Evolutionary conservation across 2,797 vertebrate species (phyloP).

Genomic region (Myotis planiceps): DNA sequence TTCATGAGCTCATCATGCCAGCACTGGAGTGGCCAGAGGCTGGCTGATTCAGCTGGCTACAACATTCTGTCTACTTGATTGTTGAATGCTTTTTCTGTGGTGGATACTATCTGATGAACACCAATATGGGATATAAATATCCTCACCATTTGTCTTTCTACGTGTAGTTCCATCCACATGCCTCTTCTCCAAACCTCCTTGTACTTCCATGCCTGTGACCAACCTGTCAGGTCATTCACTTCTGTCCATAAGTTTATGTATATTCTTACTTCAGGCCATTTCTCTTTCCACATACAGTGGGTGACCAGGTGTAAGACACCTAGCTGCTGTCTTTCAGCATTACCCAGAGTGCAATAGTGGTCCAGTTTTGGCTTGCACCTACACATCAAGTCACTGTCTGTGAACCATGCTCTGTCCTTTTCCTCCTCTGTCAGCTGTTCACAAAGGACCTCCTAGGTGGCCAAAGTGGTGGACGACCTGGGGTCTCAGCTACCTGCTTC

Average conservation of each 20-base stretch:
- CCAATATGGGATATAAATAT: background rate
- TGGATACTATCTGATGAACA: background rate
- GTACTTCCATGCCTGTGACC: background rate
- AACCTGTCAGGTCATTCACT: background rate
- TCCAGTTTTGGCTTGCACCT: background rate
- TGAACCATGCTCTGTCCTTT: background rate
- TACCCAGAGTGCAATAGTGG: background rate
- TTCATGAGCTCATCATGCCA: background rate
- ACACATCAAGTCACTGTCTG: background rate
- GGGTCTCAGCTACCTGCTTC: background rate
- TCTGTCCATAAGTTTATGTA: background rate
- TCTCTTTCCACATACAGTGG: background rate
- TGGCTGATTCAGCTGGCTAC: background rate
- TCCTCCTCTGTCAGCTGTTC: background rate
- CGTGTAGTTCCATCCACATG: background rate
- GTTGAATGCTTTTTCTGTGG: background rate
- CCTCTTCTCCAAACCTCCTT: background rate
- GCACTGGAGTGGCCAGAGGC: background rate
- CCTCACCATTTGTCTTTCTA: background rate
- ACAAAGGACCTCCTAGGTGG: background rate
- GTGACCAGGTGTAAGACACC: background rate
- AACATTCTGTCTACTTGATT: background rate
- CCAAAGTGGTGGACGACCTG: background rate
- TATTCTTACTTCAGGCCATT: background rate
- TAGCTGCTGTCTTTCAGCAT: background rate